phyloP scores from a whole-genome alignment of 2,797 vertebrate genomes.

The Amniataba percoides region DNA sequence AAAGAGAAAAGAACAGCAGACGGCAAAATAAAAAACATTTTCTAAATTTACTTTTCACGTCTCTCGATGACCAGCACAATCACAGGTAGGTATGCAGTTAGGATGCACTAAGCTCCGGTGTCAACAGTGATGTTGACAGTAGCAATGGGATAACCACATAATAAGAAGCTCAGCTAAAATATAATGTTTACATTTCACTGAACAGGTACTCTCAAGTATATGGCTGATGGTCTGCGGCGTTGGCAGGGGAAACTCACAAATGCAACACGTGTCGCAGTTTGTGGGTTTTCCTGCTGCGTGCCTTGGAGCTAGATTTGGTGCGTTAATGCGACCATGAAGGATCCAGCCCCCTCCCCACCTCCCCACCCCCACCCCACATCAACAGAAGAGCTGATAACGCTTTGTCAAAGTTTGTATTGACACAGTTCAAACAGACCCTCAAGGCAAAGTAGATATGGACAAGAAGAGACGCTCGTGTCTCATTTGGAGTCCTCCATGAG shows the following conservation, averaged over 20 bases:
- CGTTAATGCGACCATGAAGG: constrained; percentile 15
- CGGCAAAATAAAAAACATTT: constrained; percentile 51
- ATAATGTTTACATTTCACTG: constrained; percentile 68
- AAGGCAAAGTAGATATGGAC: constrained; percentile 77
- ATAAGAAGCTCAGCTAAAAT: constrained; percentile 60
- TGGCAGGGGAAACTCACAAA: constrained; percentile 53
- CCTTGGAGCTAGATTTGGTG: constrained; percentile 36
- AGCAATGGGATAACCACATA: constrained; percentile 61
- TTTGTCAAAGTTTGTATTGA: constrained; percentile 70
- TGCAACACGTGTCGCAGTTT: constrained; percentile 46
- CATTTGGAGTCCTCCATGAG: constrained; percentile 70
- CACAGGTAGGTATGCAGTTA: constrained; percentile 65
- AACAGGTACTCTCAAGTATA: constrained; percentile 45
- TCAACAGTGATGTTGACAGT: constrained; percentile 67
- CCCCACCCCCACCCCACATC: constrained; percentile 5
- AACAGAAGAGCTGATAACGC: constrained; percentile 50
- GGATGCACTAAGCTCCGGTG: constrained; percentile 60
- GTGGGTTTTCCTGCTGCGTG: constrained; percentile 43
- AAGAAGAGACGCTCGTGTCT: constrained; percentile 63
- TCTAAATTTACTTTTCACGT: constrained; percentile 43
- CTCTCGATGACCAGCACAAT: constrained; percentile 50
- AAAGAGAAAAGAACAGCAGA: constrained; percentile 52
- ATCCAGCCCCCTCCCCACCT: constrained; percentile 35
- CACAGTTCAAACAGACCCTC: constrained; percentile 73
- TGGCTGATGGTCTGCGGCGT: constrained; percentile 51